Evolutionary conservation across 92 coral and sea anemone genomes (phyloP), one percentile per base, ranked within the genome.

Genomic region (Ricordea florida): DNA sequence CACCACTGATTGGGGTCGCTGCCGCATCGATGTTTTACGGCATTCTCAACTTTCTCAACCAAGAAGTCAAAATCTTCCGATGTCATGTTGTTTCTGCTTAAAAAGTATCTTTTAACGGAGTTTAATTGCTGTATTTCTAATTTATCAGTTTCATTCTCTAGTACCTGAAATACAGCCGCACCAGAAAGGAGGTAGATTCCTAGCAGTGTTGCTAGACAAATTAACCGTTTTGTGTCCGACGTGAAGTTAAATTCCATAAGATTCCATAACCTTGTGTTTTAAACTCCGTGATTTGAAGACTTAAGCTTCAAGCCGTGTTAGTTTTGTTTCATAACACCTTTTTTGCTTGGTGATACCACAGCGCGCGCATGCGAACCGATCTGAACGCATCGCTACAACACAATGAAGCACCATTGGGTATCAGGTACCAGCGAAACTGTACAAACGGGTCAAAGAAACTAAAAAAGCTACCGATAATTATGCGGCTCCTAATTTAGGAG

Each of bases 91-190:
- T 94, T 89, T 37, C 58, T 85, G 18, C 61, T 37, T 53, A 85
- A 74, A 38, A 88, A 74, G 0, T 76, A 20, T 41, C 63, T 78
- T 55, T 96, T 80, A 24, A 94, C 68, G 17, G 83, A 69, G 37
- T 91, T 92, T 65, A 94, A 74, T 24, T 85, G 74, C 29, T 66
- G 83, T 5, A 88, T 75, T 22, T 74, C 88, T 11, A 64, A 48
- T 30, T 78, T 74, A 36, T 94, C 98, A 28, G 84, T 88, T 68
- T 88, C 98, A 70, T 89, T 85, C 53, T 94, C 98, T 35, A 94
- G 76, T n/a, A 90, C 87, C 63, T 91, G 94, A 56, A 94, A 94
- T n/a, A 94, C 93, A 0, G 90, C 98, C 2, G 98, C 98, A 3
- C 98, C 98, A 32, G 92, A 83, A 5, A 94, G 74, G 17, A 94